These are phyloP conservation scores for Laticauda colubrina DNA, from an alignment of 2,113 vertebrate genomes.

Conservation along the genomic window DNA sequence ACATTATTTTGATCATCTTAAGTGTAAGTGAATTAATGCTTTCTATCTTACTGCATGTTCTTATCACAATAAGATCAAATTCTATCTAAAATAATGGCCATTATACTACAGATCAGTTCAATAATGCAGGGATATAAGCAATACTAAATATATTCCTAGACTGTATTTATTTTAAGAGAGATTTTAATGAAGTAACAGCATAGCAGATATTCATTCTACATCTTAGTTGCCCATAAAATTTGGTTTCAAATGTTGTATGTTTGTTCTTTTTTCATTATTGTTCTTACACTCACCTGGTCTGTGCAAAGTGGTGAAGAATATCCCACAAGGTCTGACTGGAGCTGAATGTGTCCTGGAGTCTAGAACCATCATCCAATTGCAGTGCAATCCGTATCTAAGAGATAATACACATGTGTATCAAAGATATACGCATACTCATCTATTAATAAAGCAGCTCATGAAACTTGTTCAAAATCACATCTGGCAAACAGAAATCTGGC, in stretches of 20 bases:
- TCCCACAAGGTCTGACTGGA: constrained; percentile 88
- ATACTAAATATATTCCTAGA: neutral
- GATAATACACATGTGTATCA: neutral
- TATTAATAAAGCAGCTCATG: neutral
- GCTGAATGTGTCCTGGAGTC: constrained; percentile 83
- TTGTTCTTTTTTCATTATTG: neutral
- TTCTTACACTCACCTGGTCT: constrained; percentile 78
- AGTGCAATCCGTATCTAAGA: constrained; percentile 84
- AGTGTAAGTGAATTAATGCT: neutral
- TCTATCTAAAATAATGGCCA: neutral
- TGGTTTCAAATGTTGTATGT: neutral
- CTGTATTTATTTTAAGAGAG: neutral
- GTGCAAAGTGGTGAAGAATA: constrained; percentile 81
- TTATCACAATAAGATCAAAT: neutral
- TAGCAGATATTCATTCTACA: neutral
- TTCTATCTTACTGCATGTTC: neutral
- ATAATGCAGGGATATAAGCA: neutral
- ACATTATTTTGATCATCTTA: neutral
- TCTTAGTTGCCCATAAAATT: no score
- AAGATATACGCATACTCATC: neutral
- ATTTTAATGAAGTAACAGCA: neutral
- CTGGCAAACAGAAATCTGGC: neutral
- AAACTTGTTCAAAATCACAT: constrained; percentile 10
- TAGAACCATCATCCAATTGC: constrained; percentile 85
- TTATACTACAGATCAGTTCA: neutral